Base-by-base conservation (phyloP, 2,797 vertebrate genomes). In the Enteromius fasciolatus region DNA sequence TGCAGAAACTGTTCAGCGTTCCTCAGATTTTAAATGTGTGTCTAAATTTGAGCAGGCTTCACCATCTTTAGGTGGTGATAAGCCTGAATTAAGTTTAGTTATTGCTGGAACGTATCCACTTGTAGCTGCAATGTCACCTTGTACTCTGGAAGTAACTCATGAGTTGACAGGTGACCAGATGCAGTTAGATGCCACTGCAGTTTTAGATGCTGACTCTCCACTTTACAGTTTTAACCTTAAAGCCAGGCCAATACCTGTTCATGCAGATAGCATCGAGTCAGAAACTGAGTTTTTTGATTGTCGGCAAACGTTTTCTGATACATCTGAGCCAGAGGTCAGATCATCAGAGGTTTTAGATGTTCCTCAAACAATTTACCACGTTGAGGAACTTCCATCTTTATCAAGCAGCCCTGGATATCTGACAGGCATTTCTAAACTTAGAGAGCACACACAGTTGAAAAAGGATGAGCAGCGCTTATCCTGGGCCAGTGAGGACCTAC, bases 231-330 rank as follows among this genome's bases (percentile, higher is more conserved):
- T 69, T 10, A 33, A 66, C 25, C 54, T 78, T 15, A 70, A 80
- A 57, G 36, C 46, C 72, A 87, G 48, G 41, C 33, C 52, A 59
- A 77, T 46, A 12, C 76, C 39, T 14, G 74, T 73, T 48, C 80
- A 76, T 23, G 6, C 85, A 36, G 88, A 89, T 20, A 61, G 84
- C 18, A 63, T 63, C 12, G 81, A 81, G 39, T 78, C 81, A 0
- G 89, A 90, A 44, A 8, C 46, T 6, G 94, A 95, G 77, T 95
- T 94, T 85, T 94, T 92, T 48, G 94, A 95, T 84, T 94, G 94
- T 84, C 89, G 44, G 59, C 92, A 94, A 87, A 90, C 81, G 4
- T 79, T 92, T 11, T 91, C 91, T 33, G 93, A 95, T 59, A 66
- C 86, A 41, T 92, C 92, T 68, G 94, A 94, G 77, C 68, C 89